phyloP scores from a whole-genome alignment of 1,140 invertebrate genomes.

The Micrasema longulum region DNA sequence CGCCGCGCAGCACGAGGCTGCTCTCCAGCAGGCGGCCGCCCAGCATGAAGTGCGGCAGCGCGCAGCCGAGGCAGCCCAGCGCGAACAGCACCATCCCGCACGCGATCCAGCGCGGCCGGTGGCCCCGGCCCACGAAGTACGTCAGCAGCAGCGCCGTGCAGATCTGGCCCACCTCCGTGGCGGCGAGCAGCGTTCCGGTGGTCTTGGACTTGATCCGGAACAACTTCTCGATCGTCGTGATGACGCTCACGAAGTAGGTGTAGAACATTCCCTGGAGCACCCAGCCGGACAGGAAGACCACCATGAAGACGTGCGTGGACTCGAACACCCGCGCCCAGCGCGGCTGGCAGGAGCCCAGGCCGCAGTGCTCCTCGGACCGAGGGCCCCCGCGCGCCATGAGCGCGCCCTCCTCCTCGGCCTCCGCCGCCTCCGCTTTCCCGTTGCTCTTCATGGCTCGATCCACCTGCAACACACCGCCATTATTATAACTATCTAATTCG shows the following conservation, averaged over 20 bases:
- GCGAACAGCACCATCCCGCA: slow-evolving; percentile 93
- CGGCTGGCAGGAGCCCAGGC: slow-evolving; percentile 77
- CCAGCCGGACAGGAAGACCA: slow-evolving; percentile 89
- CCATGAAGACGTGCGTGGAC: slow-evolving; percentile 90
- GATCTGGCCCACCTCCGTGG: slow-evolving; percentile 95
- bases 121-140: slow-evolving; percentile 93
- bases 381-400: slow-evolving; percentile 21
- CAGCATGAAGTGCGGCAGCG: slow-evolving; percentile 85
- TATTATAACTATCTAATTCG: slow-evolving; percentile 12
- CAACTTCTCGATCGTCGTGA: slow-evolving; percentile 96
- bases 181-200: slow-evolving; percentile 92
- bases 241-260: slow-evolving; percentile 95
- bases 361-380: slow-evolving; percentile 69
- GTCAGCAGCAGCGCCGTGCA: slow-evolving; percentile 89
- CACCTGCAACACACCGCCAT: slow-evolving; percentile 1
- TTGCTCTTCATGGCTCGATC: slow-evolving; percentile 26
- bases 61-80: slow-evolving; percentile 87
- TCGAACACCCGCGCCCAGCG: slow-evolving; percentile 82
- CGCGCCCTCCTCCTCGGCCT: slow-evolving; percentile 29
- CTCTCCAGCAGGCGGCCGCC: slow-evolving; percentile 78
- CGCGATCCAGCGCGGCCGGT: slow-evolving; percentile 96
- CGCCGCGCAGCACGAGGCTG: slow-evolving; percentile 70
- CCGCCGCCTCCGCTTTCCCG: slow-evolving; percentile 38
- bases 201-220: slow-evolving; percentile 96
- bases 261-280: slow-evolving; percentile 94